These are phyloP conservation scores for Holacanthus passer DNA, from an alignment of 2,113 vertebrate genomes.

Conservation along the genomic window DNA sequence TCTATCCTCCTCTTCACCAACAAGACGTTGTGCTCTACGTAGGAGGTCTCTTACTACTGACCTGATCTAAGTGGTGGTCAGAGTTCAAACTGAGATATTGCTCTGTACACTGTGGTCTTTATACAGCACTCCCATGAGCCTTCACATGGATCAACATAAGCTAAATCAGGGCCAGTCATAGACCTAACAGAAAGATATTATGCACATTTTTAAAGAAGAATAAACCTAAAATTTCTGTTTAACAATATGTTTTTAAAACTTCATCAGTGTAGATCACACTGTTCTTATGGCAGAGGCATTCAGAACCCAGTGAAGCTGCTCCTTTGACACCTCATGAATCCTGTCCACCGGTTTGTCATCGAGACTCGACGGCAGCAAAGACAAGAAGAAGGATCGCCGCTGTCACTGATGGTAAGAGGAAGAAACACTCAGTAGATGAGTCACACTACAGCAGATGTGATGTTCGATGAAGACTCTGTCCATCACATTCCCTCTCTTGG, in stretches of 20 bases:
- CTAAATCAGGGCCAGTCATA: not conserved
- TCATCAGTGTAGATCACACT: not conserved
- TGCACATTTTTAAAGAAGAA: not conserved
- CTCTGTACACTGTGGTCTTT: not conserved
- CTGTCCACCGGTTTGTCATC: not conserved
- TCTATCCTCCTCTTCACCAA: not conserved
- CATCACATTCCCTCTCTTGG: slow-evolving; percentile 15
- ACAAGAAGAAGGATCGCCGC: not conserved
- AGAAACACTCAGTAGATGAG: slow-evolving; percentile 24
- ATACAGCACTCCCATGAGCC: not conserved
- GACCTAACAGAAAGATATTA: not conserved
- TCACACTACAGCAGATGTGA: not conserved
- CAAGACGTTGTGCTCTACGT: not conserved
- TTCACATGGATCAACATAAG: not conserved
- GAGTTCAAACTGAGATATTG: not conserved
- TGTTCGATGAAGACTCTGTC: slow-evolving; percentile 30
- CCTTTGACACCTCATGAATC: not conserved
- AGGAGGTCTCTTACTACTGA: not conserved
- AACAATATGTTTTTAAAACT: not conserved
- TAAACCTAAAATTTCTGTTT: not conserved
- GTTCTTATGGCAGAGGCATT: not conserved
- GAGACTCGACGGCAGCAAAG: not conserved
- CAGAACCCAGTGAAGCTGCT: not conserved
- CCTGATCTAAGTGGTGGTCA: too few relatives aligned
- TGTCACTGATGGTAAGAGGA: slow-evolving; percentile 2